A percentile compares a stretch with the other conserved stretches of the same genome.
Evolutionary conservation across 2,888 invertebrate genomes (phyloP).

Genomic region (Pristionchus japonicus): DNA sequence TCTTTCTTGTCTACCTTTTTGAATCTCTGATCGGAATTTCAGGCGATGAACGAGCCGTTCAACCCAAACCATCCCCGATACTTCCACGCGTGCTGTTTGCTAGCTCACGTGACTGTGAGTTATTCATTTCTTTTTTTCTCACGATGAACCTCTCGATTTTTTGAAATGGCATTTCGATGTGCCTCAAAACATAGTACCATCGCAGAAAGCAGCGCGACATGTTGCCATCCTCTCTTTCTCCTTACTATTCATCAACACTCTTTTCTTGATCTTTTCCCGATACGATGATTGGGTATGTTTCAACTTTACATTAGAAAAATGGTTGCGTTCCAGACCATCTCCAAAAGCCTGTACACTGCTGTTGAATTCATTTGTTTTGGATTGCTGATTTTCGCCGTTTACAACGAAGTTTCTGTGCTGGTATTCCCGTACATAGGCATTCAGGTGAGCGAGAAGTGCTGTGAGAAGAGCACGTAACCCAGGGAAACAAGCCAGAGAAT

Average conservation of each 20-base stretch:
- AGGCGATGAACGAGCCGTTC: background rate
- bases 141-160: too few species aligned
- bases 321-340: background rate
- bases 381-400: background rate
- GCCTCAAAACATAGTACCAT: background rate
- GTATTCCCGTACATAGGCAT: background rate
- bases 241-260: too few species aligned
- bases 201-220: too few species aligned
- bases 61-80: background rate
- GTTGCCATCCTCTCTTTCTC: too few species aligned
- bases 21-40: too few species aligned
- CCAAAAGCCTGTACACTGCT: background rate
- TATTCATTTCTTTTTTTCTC: background rate
- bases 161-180: background rate
- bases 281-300: too few species aligned
- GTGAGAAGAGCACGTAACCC: too few species aligned
- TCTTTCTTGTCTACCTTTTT: too few species aligned
- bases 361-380: background rate
- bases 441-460: background rate
- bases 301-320: too few species aligned
- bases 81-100: background rate
- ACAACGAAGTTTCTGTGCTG: background rate
- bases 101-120: background rate
- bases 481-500: too few species aligned
- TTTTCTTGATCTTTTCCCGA: too few species aligned